A percentile compares a stretch with the other conserved stretches of the same genome.
Evolutionary conservation across 2,888 invertebrate genomes (phyloP).

Genomic region (Parochlus steinenii): DNA sequence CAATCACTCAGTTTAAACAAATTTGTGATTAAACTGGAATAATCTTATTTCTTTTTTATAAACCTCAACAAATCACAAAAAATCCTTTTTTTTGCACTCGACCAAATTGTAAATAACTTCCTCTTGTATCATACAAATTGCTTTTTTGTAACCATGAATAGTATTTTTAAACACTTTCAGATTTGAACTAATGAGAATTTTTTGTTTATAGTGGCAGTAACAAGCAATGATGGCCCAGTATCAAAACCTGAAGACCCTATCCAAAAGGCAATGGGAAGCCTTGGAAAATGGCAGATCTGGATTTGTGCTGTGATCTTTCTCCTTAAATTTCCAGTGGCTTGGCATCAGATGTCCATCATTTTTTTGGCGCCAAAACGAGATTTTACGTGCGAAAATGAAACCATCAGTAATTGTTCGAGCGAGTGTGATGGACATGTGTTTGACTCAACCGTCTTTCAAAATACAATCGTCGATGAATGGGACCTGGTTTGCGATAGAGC

Average conservation of each 20-base stretch:
- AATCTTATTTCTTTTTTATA: no score
- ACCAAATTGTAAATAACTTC: no score
- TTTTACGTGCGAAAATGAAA: slow-evolving; percentile 34
- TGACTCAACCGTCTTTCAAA: slow-evolving; percentile 46
- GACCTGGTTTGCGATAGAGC: slow-evolving; percentile 49
- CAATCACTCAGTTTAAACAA: no score
- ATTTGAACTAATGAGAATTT: no score
- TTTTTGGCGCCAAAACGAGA: slow-evolving; percentile 54
- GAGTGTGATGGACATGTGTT: slow-evolving; percentile 41
- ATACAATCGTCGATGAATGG: slow-evolving; percentile 62
- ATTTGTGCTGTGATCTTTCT: slow-evolving; percentile 50
- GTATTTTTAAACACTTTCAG: no score
- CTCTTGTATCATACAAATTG: no score
- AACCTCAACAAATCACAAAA: no score
- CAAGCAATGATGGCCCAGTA: no score
- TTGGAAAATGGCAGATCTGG: slow-evolving; percentile 60
- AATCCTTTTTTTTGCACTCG: no score
- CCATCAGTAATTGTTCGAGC: slow-evolving; percentile 29
- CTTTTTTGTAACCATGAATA: no score
- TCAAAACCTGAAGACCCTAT: slow-evolving; percentile 45
- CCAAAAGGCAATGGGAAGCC: slow-evolving; percentile 49
- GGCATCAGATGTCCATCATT: slow-evolving; percentile 65
- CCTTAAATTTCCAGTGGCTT: slow-evolving; percentile 62
- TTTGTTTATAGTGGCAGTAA: no score
- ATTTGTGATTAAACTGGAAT: no score